Base-by-base conservation (phyloP, 2,888 invertebrate genomes). In the Sisyra nigra region DNA sequence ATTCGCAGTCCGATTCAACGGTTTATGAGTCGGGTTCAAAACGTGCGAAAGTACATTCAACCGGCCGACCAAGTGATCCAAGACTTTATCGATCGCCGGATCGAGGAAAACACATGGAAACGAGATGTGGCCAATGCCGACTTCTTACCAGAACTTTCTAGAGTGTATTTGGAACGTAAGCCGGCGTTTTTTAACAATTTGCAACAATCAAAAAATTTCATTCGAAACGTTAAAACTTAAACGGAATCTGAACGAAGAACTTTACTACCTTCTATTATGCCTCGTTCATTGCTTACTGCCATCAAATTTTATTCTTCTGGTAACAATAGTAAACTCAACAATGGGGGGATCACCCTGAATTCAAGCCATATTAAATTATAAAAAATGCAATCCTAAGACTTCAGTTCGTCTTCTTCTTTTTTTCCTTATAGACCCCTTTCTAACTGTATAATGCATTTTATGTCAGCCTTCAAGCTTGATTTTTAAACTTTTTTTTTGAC, bases 161-260 rank as follows among this genome's bases (percentile, higher is more conserved):
- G 83, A 46, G 62, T 88, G 42, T 83, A 78, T 60, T 69, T 89
- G 46, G 87, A 91, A 72, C 66, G 89, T 87, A 69, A 66, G 68
- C 61, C 42, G 14, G 41, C 41, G 35, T 15, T 44, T 30, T 39
- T 19, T n/a, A 41, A 17, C 35, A 42, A 46, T 13, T 32, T 19
- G 10, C 40, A 35, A 36, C 29, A 38, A 36, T 17, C 10, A 31
- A 31, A n/a, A 31, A 11, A 3, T 2, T 31, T n/a, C 11, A n/a
- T 31, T 10, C 10, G 10, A 2, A 31, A 31, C 10, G 10, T 31
- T 31, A 2, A 31, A 31, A 2, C 10, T 31, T 2, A n/a, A 31
- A 44, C 44, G 19, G 32, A 17, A 32, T 13, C 15, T 41, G 31
- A 15, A 19, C 17, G n/a, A n/a, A n/a, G n/a, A n/a, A n/a, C n/a